Conservation (phyloP, 2,888 invertebrate species). For the Cantharis flavilabris region DNA sequence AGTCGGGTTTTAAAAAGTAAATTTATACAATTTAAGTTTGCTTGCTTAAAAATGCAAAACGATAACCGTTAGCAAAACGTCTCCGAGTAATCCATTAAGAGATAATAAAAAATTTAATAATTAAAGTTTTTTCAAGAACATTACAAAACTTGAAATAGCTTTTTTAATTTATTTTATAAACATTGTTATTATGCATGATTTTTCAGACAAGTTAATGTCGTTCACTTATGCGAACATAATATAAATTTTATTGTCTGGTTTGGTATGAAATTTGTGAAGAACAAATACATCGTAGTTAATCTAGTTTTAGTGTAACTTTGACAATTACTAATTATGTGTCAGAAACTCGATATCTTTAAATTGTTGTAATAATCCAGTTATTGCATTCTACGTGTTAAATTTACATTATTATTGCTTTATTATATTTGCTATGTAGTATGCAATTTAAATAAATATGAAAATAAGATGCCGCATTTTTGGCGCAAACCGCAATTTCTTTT, state of each 20-base stretch:
- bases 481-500: background rate
- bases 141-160: background rate
- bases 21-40: background rate
- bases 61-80: background rate
- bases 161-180: background rate
- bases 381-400: background rate
- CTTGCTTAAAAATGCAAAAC: background rate
- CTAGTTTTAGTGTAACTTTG: conserved; percentile 1
- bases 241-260: background rate
- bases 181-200: background rate
- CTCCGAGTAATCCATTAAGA: background rate
- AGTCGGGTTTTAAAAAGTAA: background rate
- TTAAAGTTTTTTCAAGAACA: background rate
- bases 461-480: background rate
- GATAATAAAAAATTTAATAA: background rate
- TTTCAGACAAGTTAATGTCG: background rate
- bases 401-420: background rate
- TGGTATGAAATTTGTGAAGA: background rate
- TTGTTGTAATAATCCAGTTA: background rate
- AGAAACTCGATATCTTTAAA: background rate
- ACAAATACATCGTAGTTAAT: background rate
- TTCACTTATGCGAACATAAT: background rate
- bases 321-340: conserved; percentile 1
- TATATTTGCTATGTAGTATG: background rate
- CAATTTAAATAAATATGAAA: background rate